Evolutionary conservation across 2,113 vertebrate genomes (phyloP).

Genomic region (Pelobates fuscus): DNA sequence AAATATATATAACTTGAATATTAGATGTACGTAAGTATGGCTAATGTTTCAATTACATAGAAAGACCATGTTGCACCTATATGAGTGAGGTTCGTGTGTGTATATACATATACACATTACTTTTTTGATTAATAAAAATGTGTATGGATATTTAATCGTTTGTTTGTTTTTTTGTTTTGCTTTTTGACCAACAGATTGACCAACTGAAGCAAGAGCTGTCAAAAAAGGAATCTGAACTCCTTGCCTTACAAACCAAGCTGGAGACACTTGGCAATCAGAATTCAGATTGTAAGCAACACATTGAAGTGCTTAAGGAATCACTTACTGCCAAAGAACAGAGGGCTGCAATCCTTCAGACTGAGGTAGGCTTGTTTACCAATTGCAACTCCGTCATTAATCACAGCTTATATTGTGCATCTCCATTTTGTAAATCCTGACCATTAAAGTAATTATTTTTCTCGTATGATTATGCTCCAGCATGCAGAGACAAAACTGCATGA

Average conservation of each 20-base stretch:
- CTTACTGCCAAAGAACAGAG: conserved; percentile 99
- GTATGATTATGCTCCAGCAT: too few relatives aligned
- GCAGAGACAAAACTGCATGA: too few relatives aligned
- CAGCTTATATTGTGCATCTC: conserved; percentile 16
- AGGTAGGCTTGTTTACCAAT: conserved; percentile 73
- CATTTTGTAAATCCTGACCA: conserved; percentile 18
- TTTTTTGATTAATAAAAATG: too few relatives aligned
- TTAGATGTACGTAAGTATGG: too few relatives aligned
- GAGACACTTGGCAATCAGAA: conserved; percentile 99
- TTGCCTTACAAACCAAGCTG: conserved; percentile 98
- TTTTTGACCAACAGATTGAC: conserved; percentile 79
- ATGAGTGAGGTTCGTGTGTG: too few relatives aligned
- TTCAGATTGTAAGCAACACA: conserved; percentile 99
- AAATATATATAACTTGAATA: too few relatives aligned
- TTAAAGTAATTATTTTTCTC: conserved; percentile 40
- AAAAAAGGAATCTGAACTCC: conserved; percentile 97
- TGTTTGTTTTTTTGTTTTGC: neutral
- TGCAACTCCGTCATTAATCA: conserved; percentile 31
- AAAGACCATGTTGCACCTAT: too few relatives aligned
- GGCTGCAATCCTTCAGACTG: conserved; percentile 97
- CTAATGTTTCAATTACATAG: too few relatives aligned
- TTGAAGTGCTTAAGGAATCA: conserved; percentile 99
- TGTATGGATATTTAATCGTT: too few relatives aligned
- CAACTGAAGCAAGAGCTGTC: conserved; percentile 97
- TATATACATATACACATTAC: too few relatives aligned